A percentile compares a stretch with the other conserved stretches of the same genome.
Conservation (phyloP, 2,113 vertebrate species). For the Columba livia region DNA sequence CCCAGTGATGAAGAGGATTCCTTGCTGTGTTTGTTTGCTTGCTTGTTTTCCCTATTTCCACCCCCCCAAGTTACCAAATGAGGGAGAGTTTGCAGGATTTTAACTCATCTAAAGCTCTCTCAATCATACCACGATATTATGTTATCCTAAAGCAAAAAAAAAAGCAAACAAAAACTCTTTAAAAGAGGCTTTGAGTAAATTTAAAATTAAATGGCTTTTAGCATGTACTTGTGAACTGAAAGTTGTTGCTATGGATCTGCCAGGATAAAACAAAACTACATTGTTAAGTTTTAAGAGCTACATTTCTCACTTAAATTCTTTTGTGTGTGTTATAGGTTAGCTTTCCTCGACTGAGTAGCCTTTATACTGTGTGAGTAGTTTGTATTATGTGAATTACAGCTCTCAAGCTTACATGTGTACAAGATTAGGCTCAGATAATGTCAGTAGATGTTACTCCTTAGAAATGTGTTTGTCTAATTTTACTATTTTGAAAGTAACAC, state of each 20-base stretch:
- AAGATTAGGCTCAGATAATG: conserved; percentile 10
- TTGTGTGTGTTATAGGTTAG: neutral
- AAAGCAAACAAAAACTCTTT: neutral
- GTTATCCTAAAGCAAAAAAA: neutral
- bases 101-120: neutral
- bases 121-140: neutral
- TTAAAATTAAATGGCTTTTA: neutral
- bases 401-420: neutral
- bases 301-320: neutral
- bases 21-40: neutral
- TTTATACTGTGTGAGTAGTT: neutral
- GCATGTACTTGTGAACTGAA: neutral
- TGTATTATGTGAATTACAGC: neutral
- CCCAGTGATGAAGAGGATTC: neutral
- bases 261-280: neutral
- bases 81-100: neutral
- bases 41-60: neutral
- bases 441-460: neutral
- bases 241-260: neutral
- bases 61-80: neutral
- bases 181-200: neutral
- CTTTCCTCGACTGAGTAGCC: neutral
- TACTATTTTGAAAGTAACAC: conserved; percentile 22
- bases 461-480: neutral
- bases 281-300: neutral